Percentiles rank a stretch among this genome's conserved stretches.
phyloP scores from a whole-genome alignment of 2,888 invertebrate species.

The Harpagoxenus sublaevis region DNA sequence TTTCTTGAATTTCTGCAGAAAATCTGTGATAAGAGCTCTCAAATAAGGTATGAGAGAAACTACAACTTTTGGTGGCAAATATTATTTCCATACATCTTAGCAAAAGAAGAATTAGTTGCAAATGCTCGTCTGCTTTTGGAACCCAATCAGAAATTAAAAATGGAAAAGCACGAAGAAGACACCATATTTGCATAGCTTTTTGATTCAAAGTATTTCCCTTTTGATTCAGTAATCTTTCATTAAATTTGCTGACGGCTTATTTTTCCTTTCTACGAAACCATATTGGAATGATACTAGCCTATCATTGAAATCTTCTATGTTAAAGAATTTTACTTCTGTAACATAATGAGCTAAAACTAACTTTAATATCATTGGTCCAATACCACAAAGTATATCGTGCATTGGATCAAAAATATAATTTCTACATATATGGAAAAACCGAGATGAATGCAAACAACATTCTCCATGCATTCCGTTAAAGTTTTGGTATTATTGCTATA shows the following conservation, averaged over 20 bases:
- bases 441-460: constrained; percentile 3
- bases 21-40: not conserved
- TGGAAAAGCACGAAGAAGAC: not conserved
- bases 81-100: constrained; percentile 8
- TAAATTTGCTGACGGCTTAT: constrained; percentile 19
- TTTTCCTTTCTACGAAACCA: constrained; percentile 8
- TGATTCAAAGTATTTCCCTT: not conserved
- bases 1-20: constrained; percentile 25
- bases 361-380: constrained; percentile 23
- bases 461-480: constrained; percentile 16
- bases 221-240: not conserved
- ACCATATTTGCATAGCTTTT: constrained; percentile 19
- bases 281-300: constrained; percentile 2
- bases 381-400: constrained; percentile 26
- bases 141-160: constrained; percentile 6
- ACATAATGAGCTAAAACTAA: not conserved
- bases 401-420: constrained; percentile 16
- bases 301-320: not conserved
- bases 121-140: not conserved
- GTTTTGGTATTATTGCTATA: constrained; percentile 1
- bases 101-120: not conserved
- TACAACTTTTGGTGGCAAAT: not conserved
- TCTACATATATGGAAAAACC: constrained; percentile 5
- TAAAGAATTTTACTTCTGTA: not conserved
- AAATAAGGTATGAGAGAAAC: constrained; percentile 11